Evolutionary conservation across 53 echinoderm and acorn worm genomes (phyloP), one percentile per base, ranked within the genome.

Genomic region (Patiria pectinifera): DNA sequence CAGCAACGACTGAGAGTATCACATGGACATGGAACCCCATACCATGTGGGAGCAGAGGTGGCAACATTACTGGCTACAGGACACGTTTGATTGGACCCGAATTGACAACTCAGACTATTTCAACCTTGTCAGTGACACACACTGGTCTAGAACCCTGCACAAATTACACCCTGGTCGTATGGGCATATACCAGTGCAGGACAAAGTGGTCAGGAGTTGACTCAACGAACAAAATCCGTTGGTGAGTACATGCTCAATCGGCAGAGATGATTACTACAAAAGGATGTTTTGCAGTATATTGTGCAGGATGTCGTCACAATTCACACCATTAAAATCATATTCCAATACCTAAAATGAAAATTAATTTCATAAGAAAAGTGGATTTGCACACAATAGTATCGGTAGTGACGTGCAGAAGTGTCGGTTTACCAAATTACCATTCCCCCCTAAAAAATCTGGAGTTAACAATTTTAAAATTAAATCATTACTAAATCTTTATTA

Each of bases 141-240:
- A 44, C 79, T 62, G 89, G 80, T 61, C 45, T 89, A 60, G 25
- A 61, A 89, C 80, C 87, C 87, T 87, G 87, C 47, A 48, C 87
- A 62, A 22, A 47, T 7, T 87, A 75, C 53, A 76, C 87, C 11
- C 46, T 87, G 49, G 45, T 21, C 47, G 87, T 87, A 21, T 53
- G 58, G 59, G 87, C 19, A 53, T 75, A 47, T 21, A 87, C 76
- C 19, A 87, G 58, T 49, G 75, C 25, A 35, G 35, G 35, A 11
- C 21, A 75, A 23, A 5, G 11, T 21, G 24, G 74, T 18, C 22
- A 4, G 6, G 3, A 5, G 74, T 74, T 23, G 8, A 74, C 4
- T 23, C 18, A 10, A 74, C 22, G 3, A 6, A 74, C 74, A n/a
- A 10, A 23, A 3, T 18, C 74, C 19, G 74, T 22, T 74, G 74